phyloP scores from a whole-genome alignment of 2,113 vertebrate genomes.

The Peromyscus californicus region DNA sequence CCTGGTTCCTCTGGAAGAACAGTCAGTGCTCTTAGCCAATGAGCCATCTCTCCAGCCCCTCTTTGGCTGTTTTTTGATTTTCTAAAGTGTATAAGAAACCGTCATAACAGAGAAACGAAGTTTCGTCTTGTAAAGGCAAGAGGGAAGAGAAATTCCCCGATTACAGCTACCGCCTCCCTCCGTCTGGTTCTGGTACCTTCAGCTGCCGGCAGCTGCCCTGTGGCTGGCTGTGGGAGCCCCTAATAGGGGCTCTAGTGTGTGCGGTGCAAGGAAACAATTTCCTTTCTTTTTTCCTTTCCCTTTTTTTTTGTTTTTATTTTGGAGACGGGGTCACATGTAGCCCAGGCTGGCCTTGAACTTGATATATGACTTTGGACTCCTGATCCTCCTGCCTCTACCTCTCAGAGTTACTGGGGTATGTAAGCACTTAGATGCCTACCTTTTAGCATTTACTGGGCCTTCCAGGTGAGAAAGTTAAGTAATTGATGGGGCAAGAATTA shows the following conservation, averaged over 20 bases:
- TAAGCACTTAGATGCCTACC: rapidly evolving
- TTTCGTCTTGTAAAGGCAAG: neutral
- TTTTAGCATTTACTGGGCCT: neutral
- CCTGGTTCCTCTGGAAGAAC: too few species aligned
- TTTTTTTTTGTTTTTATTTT: neutral
- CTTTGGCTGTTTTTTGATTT: neutral
- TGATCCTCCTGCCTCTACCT: neutral
- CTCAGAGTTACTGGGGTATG: rapidly evolving
- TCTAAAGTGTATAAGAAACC: neutral
- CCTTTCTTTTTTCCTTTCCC: neutral
- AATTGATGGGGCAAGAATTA: neutral
- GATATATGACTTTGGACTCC: neutral
- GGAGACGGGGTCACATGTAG: neutral
- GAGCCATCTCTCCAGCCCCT: too few species aligned
- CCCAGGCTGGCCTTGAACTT: neutral
- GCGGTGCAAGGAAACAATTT: neutral
- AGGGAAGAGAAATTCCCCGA: neutral
- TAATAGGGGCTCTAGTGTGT: neutral
- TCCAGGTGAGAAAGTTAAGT: neutral
- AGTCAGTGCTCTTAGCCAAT: too few species aligned
- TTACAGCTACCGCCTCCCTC: neutral
- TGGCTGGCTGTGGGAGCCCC: neutral
- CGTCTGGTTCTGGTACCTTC: neutral
- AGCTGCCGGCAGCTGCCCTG: neutral
- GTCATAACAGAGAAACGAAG: neutral